These are phyloP conservation scores for Agrypnus murinus DNA, from an alignment of 2,888 invertebrate genomes.

Conservation along the genomic window DNA sequence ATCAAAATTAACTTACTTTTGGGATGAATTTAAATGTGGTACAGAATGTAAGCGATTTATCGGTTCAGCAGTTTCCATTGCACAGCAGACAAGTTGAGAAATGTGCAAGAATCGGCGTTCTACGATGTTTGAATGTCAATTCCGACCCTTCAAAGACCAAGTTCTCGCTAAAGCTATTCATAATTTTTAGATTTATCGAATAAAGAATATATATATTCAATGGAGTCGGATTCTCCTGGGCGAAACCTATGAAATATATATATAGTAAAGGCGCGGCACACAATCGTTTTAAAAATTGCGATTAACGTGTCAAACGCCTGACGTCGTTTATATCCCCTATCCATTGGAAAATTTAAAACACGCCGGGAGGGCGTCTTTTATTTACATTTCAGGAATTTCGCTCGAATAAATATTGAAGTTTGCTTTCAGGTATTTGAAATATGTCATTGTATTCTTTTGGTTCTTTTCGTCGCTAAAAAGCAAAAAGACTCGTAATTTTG, in stretches of 20 bases:
- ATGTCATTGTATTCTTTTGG: slow-evolving; percentile 47
- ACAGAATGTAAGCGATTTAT: slow-evolving; percentile 57
- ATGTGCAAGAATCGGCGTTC: slow-evolving; percentile 55
- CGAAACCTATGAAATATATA: slow-evolving; percentile 37
- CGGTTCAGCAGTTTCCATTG: slow-evolving; percentile 54
- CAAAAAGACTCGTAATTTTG: slow-evolving; percentile 39
- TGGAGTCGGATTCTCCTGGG: slow-evolving; percentile 39
- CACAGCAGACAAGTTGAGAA: slow-evolving; percentile 55
- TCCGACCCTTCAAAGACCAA: slow-evolving; percentile 50
- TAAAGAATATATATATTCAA: slow-evolving; percentile 45
- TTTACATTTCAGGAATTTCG: slow-evolving; percentile 51
- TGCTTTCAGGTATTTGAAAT: slow-evolving; percentile 55
- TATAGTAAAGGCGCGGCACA: slow-evolving; percentile 26
- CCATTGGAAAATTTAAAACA: slow-evolving; percentile 55
- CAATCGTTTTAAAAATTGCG: slow-evolving; percentile 53
- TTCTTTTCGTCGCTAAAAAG: slow-evolving; percentile 35
- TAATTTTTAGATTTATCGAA: slow-evolving; percentile 59
- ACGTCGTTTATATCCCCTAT: slow-evolving; percentile 57
- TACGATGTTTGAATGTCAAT: slow-evolving; percentile 56
- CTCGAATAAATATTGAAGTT: slow-evolving; percentile 58
- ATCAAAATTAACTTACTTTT: slow-evolving; percentile 14
- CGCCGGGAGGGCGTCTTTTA: slow-evolving; percentile 54
- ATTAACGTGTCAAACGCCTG: slow-evolving; percentile 62
- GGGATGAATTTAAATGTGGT: slow-evolving; percentile 55
- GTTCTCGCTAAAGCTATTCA: slow-evolving; percentile 52